phyloP scores from a whole-genome alignment of 1,140 invertebrate species.

The Ruditapes philippinarum region DNA sequence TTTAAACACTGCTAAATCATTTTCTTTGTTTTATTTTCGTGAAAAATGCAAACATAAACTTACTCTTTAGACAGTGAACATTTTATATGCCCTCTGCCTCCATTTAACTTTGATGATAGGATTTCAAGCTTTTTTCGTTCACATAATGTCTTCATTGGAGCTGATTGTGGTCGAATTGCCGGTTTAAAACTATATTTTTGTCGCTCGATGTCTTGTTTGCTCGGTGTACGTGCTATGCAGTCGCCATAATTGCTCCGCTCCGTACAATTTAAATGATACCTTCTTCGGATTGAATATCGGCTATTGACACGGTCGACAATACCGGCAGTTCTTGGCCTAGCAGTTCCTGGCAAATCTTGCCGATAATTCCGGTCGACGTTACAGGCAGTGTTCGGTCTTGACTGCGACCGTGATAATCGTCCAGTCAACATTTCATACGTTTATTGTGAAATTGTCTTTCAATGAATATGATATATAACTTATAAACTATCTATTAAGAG shows the following conservation, averaged over 20 bases:
- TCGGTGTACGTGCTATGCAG: neutral
- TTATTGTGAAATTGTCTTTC: neutral
- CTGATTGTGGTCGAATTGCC: neutral
- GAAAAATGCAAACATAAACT: too few relatives aligned
- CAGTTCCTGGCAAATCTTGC: neutral
- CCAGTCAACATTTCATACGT: neutral
- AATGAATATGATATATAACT: too few relatives aligned
- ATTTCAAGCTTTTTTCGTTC: neutral
- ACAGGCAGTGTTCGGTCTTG: neutral
- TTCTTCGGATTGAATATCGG: neutral
- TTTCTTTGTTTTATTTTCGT: too few relatives aligned
- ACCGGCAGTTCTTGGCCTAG: neutral
- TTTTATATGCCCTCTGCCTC: neutral
- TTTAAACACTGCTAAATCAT: too few relatives aligned
- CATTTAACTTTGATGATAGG: neutral
- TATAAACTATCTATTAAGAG: too few relatives aligned
- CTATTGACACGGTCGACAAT: too few relatives aligned
- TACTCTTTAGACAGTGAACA: too few relatives aligned
- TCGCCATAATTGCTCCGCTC: neutral
- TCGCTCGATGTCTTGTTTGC: neutral
- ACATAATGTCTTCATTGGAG: too few relatives aligned
- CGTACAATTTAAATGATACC: neutral
- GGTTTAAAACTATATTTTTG: slow-evolving; percentile 7
- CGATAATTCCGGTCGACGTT: neutral
- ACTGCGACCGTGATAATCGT: neutral